Evolutionary conservation across 2,113 vertebrate species (phyloP).

Genomic region (Ivindomyrus marchei): DNA sequence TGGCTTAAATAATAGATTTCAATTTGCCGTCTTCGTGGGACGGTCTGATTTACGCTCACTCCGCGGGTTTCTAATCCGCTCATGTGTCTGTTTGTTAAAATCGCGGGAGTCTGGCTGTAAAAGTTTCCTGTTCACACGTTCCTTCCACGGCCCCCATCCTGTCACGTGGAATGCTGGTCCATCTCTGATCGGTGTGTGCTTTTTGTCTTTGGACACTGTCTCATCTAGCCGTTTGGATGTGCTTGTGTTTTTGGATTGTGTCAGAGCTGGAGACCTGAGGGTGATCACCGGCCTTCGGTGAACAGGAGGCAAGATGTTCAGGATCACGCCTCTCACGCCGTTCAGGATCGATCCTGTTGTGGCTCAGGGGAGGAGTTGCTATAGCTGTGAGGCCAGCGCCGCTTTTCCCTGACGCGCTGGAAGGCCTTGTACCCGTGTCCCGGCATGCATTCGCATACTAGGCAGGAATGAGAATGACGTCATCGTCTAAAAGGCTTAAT

Average conservation of each 20-base stretch:
- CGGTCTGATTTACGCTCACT: background rate
- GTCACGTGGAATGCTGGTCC: background rate
- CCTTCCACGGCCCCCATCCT: background rate
- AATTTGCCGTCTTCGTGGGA: slow-evolving; percentile 26
- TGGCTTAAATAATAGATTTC: slow-evolving; percentile 29
- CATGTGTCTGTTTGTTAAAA: background rate
- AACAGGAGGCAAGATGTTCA: background rate
- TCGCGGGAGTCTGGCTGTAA: background rate
- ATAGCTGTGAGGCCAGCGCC: too few relatives aligned
- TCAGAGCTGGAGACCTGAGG: background rate
- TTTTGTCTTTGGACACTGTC: background rate
- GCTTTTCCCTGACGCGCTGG: background rate
- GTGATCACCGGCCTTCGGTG: background rate
- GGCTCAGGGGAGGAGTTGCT: too few relatives aligned
- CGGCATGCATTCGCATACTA: background rate
- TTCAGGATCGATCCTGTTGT: background rate
- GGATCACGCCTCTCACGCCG: too few relatives aligned
- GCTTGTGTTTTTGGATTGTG: background rate
- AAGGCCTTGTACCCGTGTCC: background rate
- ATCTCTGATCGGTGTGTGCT: background rate
- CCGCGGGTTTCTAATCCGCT: background rate
- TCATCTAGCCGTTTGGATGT: background rate
- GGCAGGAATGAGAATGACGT: background rate
- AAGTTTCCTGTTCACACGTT: background rate
- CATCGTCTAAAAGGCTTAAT: background rate